Conservation (phyloP, 2,888 invertebrate genomes). For the Asteroscopus sphinx region DNA sequence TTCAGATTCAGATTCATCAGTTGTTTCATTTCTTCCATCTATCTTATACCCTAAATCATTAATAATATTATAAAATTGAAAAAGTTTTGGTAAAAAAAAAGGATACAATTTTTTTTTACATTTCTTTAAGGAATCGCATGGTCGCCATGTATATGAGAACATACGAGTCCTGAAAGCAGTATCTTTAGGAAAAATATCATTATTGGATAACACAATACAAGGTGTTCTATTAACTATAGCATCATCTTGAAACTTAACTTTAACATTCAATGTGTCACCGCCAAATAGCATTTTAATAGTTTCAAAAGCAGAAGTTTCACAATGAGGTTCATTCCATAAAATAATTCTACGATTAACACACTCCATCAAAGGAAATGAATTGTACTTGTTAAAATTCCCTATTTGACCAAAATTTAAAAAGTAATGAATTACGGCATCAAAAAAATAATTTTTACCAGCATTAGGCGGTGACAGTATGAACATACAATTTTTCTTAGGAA, state of each 20-base stretch:
- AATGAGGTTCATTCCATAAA: slow-evolving; percentile 27
- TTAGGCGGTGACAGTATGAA: slow-evolving; percentile 26
- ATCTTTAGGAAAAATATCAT: slow-evolving; percentile 20
- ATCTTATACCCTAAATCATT: background rate
- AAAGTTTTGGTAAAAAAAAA: slow-evolving; percentile 12
- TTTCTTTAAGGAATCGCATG: slow-evolving; percentile 5
- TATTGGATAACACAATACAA: slow-evolving; percentile 14
- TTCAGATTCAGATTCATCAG: slow-evolving; percentile 1
- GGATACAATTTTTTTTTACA: slow-evolving; percentile 13
- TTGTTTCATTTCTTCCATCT: slow-evolving; percentile 1
- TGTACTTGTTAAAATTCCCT: slow-evolving; percentile 27
- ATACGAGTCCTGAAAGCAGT: slow-evolving; percentile 9
- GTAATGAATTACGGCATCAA: slow-evolving; percentile 22
- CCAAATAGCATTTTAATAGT: slow-evolving; percentile 27
- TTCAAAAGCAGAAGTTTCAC: slow-evolving; percentile 19
- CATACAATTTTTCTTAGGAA: slow-evolving; percentile 28
- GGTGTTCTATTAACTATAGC: slow-evolving; percentile 14
- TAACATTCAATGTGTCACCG: slow-evolving; percentile 22
- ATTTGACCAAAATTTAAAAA: slow-evolving; percentile 34
- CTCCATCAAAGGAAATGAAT: slow-evolving; percentile 22
- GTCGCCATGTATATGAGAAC: slow-evolving; percentile 8
- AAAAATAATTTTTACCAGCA: slow-evolving; percentile 32
- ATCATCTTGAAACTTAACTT: slow-evolving; percentile 18
- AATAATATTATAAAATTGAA: slow-evolving; percentile 2
- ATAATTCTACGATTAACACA: slow-evolving; percentile 25